Percentiles rank a stretch among this genome's conserved stretches.
These are phyloP conservation scores for Chloroclystis v-ata DNA, from an alignment of 2,888 invertebrate species.

Conservation along the genomic window DNA sequence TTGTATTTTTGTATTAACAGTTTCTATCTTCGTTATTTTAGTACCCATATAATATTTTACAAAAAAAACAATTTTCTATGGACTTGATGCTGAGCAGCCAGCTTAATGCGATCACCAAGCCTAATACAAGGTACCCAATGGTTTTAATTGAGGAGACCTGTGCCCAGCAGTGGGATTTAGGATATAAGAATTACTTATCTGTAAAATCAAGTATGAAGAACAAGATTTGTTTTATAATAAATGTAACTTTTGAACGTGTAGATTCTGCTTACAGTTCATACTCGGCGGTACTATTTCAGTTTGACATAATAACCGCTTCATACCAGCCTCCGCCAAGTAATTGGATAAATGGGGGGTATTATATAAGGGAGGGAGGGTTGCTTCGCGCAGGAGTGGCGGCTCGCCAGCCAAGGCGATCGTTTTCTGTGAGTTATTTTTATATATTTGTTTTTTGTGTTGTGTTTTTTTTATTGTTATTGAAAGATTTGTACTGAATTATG, in stretches of 20 bases:
- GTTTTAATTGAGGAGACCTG: too few species aligned
- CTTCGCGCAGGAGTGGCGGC: conserved; percentile 57
- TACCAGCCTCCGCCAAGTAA: conserved; percentile 42
- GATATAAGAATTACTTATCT: too few species aligned
- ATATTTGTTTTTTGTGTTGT: conserved; percentile 14
- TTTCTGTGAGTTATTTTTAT: conserved; percentile 46
- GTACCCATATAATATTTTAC: too few species aligned
- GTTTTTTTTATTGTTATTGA: neutral
- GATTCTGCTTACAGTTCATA: conserved; percentile 2
- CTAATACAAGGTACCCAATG: too few species aligned
- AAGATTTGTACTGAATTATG: neutral
- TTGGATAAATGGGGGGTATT: conserved; percentile 49
- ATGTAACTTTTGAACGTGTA: neutral
- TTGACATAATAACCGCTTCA: conserved; percentile 27
- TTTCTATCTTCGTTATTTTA: too few species aligned
- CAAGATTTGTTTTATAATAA: too few species aligned
- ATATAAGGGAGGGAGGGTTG: conserved; percentile 44
- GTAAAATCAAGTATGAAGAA: too few species aligned
- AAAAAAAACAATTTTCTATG: too few species aligned
- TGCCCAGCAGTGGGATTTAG: too few species aligned
- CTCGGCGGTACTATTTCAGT: conserved; percentile 1
- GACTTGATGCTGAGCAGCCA: too few species aligned
- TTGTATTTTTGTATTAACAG: too few species aligned
- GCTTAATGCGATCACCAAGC: too few species aligned
- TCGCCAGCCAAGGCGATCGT: conserved; percentile 57